Evolutionary conservation across 2,797 vertebrate species (phyloP).

Genomic region (Siniperca undulata): DNA sequence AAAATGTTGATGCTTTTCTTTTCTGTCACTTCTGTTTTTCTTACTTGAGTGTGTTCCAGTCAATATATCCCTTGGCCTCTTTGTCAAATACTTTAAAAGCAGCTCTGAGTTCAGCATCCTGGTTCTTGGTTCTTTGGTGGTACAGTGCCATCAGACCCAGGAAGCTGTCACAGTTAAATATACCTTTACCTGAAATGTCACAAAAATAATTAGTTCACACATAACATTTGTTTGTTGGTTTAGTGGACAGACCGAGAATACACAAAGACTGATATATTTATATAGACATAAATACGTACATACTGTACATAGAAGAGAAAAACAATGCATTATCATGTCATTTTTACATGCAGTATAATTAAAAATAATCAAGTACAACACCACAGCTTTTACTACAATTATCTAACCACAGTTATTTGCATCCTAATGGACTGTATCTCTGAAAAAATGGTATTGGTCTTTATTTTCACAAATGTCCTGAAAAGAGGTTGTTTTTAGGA

Average conservation of each 20-base stretch:
- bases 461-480: neutral
- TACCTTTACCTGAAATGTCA: slow-evolving; percentile 73
- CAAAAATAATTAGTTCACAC: slow-evolving; percentile 15
- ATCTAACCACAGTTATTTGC: neutral
- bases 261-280: neutral
- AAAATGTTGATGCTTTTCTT: neutral
- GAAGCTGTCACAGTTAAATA: slow-evolving; percentile 81
- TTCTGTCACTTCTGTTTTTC: slow-evolving; percentile 17
- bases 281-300: neutral
- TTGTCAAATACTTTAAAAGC: slow-evolving; percentile 84
- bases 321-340: neutral
- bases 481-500: neutral
- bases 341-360: neutral
- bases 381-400: neutral
- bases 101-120: slow-evolving; percentile 79
- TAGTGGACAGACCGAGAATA: neutral
- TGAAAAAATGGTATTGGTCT: neutral
- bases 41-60: slow-evolving; percentile 83
- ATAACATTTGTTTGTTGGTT: neutral
- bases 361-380: neutral
- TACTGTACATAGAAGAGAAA: neutral
- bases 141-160: slow-evolving; percentile 78
- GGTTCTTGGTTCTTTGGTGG: slow-evolving; percentile 81
- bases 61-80: slow-evolving; percentile 82
- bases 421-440: neutral